phyloP scores from a whole-genome alignment of 2,113 vertebrate genomes.

The Clinocottus analis region DNA sequence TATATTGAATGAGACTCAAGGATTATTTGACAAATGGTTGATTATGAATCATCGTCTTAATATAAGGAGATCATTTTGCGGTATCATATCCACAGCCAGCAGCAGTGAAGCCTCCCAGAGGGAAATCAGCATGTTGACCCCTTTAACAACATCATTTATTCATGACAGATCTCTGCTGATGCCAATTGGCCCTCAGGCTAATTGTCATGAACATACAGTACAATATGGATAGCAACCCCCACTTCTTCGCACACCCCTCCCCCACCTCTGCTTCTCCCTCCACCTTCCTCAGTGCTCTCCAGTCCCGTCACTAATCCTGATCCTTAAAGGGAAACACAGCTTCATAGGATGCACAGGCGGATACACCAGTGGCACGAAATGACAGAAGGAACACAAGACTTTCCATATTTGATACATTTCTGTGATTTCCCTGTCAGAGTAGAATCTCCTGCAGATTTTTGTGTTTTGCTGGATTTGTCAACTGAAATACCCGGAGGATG shows the following conservation, averaged over 20 bases:
- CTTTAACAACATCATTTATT: constrained; percentile 61
- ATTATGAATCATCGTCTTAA: neutral
- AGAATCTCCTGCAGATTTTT: neutral
- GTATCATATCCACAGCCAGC: constrained; percentile 1
- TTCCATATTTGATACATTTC: neutral
- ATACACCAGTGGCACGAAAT: neutral
- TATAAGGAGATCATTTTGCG: neutral
- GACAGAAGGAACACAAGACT: neutral
- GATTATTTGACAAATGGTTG: neutral
- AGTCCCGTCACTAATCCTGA: constrained; percentile 76
- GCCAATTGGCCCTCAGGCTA: constrained; percentile 54
- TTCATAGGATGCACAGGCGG: constrained; percentile 4
- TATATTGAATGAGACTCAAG: neutral
- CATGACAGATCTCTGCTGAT: constrained; percentile 34
- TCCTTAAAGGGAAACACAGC: constrained; percentile 75
- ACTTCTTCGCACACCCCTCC: constrained; percentile 46
- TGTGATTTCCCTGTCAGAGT: neutral
- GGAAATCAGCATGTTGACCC: constrained; percentile 41
- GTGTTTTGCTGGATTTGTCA: neutral
- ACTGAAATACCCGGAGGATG: neutral
- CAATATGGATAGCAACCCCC: constrained; percentile 57
- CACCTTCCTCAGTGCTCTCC: constrained; percentile 53
- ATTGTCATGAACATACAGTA: constrained; percentile 64
- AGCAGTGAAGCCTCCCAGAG: neutral
- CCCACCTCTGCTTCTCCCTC: constrained; percentile 47